These are phyloP conservation scores for Margaritifera margaritifera DNA, from an alignment of 2,888 invertebrate genomes.

Conservation along the genomic window DNA sequence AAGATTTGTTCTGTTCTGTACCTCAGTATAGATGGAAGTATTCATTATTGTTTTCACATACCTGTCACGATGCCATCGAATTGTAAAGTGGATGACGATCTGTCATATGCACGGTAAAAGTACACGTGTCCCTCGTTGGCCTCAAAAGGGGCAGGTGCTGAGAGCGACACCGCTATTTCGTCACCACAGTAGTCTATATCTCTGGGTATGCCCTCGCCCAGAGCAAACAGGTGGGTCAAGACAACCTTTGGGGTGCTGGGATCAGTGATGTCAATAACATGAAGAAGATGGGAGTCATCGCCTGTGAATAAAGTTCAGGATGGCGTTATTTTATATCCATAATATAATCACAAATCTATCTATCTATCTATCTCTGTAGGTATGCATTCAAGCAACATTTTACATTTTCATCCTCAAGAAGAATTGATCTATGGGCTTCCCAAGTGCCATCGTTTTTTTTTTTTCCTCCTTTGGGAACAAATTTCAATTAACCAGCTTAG, in stretches of 20 bases:
- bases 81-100: constrained; percentile 17
- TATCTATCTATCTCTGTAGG: too few relatives aligned
- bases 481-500: too few relatives aligned
- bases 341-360: neutral
- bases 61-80: constrained; percentile 32
- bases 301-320: constrained; percentile 23
- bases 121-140: constrained; percentile 48
- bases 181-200: constrained; percentile 43
- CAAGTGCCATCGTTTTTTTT: too few relatives aligned
- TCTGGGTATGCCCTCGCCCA: constrained; percentile 41
- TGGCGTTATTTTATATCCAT: neutral
- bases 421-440: too few relatives aligned
- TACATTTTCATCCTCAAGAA: too few relatives aligned
- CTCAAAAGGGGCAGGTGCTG: constrained; percentile 28
- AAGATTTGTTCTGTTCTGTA: too few relatives aligned
- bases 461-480: too few relatives aligned
- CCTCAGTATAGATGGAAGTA: too few relatives aligned
- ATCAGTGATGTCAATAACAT: constrained; percentile 49
- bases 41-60: neutral
- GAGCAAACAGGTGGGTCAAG: constrained; percentile 35
- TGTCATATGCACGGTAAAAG: constrained; percentile 32
- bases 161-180: constrained; percentile 43
- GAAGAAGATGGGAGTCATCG: constrained; percentile 44
- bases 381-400: too few relatives aligned
- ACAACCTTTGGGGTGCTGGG: constrained; percentile 34